Evolutionary conservation across 2,113 vertebrate species (phyloP).

Genomic region (Todiramphus saurophagus): DNA sequence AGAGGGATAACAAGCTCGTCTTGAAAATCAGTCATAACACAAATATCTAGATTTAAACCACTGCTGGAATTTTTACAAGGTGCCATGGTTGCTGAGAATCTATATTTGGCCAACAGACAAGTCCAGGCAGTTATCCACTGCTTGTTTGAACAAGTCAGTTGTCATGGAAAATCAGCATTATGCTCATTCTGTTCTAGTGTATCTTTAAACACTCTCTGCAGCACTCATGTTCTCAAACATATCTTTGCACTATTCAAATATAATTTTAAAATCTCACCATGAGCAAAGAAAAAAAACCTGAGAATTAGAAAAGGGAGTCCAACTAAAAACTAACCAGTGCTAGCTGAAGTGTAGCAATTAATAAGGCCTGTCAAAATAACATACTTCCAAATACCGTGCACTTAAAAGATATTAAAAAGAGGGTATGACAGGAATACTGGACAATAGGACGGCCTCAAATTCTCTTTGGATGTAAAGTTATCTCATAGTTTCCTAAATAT

Average conservation of each 20-base stretch:
- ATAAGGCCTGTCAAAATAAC: neutral
- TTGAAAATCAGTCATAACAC: neutral
- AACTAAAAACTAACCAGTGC: neutral
- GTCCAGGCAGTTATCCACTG: slow-evolving; percentile 35
- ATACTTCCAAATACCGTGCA: neutral
- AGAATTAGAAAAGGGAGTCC: neutral
- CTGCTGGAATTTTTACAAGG: slow-evolving; percentile 37
- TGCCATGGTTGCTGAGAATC: neutral
- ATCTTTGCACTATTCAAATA: neutral
- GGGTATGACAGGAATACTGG: neutral
- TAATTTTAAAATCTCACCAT: neutral
- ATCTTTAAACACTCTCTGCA: neutral
- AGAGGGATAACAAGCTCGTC: neutral
- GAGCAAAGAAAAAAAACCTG: neutral
- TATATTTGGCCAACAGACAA: neutral
- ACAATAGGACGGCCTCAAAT: accelerated
- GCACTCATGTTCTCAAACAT: neutral
- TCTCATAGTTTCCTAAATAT: neutral
- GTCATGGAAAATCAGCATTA: slow-evolving; percentile 40
- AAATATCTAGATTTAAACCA: neutral
- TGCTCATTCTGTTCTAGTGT: neutral
- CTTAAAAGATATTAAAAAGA: neutral
- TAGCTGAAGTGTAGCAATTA: neutral
- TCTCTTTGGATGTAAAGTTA: neutral
- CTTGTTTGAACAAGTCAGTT: slow-evolving; percentile 51